Percentiles rank a stretch among this genome's conserved stretches.
Conservation (phyloP, 1,140 invertebrate species). For the Drosophila insularis region DNA sequence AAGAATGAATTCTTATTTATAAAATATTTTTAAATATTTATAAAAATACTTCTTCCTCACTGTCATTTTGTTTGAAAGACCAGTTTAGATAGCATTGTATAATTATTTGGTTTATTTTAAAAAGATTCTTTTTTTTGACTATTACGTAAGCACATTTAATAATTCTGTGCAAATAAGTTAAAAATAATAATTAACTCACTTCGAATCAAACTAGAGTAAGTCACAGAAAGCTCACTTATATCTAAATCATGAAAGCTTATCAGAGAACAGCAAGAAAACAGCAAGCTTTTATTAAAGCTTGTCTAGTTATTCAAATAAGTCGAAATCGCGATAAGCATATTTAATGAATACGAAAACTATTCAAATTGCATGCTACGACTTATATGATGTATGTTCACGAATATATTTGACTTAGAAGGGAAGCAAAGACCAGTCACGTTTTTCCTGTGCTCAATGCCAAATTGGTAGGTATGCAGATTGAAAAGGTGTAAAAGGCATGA, state of each 20-base stretch:
- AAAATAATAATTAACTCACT: conserved; percentile 54
- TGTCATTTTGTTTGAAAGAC: neutral
- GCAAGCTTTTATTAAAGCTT: conserved; percentile 30
- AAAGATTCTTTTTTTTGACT: neutral
- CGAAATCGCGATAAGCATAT: conserved; percentile 40
- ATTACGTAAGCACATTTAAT: conserved; percentile 12
- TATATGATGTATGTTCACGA: conserved; percentile 40
- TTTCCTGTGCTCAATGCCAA: conserved; percentile 58
- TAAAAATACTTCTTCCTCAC: too few relatives aligned
- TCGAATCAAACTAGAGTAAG: neutral
- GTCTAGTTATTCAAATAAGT: conserved; percentile 52
- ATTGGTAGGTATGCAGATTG: conserved; percentile 57
- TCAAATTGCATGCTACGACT: conserved; percentile 36
- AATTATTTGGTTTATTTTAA: neutral
- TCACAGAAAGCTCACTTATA: conserved; percentile 19
- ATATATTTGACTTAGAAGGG: conserved; percentile 31
- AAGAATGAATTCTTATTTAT: too few relatives aligned
- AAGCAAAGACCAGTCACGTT: conserved; percentile 58
- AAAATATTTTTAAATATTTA: too few relatives aligned
- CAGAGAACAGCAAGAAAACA: conserved; percentile 33
- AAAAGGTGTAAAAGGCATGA: conserved; percentile 10
- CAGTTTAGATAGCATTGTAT: neutral
- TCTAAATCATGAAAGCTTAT: conserved; percentile 42
- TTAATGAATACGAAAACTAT: conserved; percentile 14
- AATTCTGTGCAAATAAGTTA: conserved; percentile 30